Percentiles rank a stretch among this genome's conserved stretches.
phyloP scores from a whole-genome alignment of 2,113 vertebrate species.

The Diadophis punctatus region DNA sequence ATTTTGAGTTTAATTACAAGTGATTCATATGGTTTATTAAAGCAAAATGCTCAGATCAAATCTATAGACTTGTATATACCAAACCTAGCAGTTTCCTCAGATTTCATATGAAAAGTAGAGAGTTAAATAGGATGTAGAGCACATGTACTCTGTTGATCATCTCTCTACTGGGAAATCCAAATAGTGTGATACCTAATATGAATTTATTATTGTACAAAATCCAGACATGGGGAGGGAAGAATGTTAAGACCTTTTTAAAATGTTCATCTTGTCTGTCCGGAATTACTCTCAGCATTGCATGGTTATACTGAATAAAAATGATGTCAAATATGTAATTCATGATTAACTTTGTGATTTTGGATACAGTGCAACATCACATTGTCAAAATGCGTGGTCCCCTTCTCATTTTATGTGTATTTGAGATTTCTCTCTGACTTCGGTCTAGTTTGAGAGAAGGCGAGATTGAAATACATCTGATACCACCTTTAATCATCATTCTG shows the following conservation, averaged over 20 bases:
- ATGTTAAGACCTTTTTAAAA: slow-evolving; percentile 29
- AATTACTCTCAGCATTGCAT: slow-evolving; percentile 17
- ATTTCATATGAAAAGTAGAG: not conserved
- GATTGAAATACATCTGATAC: slow-evolving; percentile 66
- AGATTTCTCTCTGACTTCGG: slow-evolving; percentile 62
- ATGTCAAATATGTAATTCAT: slow-evolving; percentile 42
- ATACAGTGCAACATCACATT: slow-evolving; percentile 35
- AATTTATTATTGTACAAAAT: not conserved
- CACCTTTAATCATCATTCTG: slow-evolving; percentile 71
- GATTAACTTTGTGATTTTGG: slow-evolving; percentile 48
- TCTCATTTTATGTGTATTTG: slow-evolving; percentile 50
- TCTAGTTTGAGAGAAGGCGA: slow-evolving; percentile 61
- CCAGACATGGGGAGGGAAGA: not conserved
- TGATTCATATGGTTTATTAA: not conserved
- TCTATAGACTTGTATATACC: not conserved
- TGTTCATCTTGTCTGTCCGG: slow-evolving; percentile 33
- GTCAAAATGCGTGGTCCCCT: slow-evolving; percentile 44
- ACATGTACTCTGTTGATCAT: not conserved
- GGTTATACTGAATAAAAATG: slow-evolving; percentile 38
- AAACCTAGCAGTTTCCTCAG: not conserved
- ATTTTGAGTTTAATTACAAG: not conserved
- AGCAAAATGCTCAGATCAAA: not conserved
- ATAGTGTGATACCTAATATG: not conserved
- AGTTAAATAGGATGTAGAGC: not conserved
- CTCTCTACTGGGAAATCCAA: slow-evolving; percentile 4